phyloP scores from a whole-genome alignment of 2,797 vertebrate genomes.

The Phrynocephalus forsythii region DNA sequence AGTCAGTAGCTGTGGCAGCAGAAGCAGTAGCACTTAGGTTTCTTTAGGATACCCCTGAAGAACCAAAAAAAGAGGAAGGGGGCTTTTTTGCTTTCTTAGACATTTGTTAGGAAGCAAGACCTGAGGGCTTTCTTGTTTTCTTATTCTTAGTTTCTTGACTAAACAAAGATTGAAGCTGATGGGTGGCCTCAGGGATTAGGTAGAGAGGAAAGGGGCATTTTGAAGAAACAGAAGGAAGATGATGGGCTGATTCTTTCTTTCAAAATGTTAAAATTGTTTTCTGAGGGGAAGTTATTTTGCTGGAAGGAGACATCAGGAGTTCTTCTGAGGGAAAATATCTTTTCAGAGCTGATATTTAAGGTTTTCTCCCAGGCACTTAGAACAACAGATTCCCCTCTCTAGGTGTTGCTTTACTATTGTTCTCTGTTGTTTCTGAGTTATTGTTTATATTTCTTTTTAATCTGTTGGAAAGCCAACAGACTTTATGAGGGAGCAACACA shows the following conservation, averaged over 20 bases:
- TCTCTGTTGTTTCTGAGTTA: no score
- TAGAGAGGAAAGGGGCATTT: not conserved
- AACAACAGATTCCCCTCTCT: no score
- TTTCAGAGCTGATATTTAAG: not conserved
- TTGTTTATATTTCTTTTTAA: no score
- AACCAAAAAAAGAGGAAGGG: not conserved
- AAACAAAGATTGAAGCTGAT: no score
- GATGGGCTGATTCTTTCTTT: not conserved
- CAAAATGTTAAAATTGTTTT: not conserved
- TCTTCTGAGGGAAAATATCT: not conserved
- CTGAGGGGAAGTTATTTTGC: not conserved
- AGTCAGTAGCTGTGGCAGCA: no score
- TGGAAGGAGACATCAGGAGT: not conserved
- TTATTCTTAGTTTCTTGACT: not conserved
- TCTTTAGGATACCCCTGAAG: no score
- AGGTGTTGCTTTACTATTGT: no score
- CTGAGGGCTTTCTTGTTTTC: not conserved
- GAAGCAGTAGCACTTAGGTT: no score
- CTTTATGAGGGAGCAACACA: no score
- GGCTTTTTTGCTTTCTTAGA: not conserved
- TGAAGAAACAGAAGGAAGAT: no score
- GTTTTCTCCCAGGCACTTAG: not conserved
- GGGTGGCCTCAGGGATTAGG: not conserved
- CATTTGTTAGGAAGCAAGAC: not conserved
- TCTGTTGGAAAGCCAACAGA: no score